Evolutionary conservation across 2,888 invertebrate species (phyloP), one percentile per base, ranked within the genome.

Genomic region (Graphium colonna): DNA sequence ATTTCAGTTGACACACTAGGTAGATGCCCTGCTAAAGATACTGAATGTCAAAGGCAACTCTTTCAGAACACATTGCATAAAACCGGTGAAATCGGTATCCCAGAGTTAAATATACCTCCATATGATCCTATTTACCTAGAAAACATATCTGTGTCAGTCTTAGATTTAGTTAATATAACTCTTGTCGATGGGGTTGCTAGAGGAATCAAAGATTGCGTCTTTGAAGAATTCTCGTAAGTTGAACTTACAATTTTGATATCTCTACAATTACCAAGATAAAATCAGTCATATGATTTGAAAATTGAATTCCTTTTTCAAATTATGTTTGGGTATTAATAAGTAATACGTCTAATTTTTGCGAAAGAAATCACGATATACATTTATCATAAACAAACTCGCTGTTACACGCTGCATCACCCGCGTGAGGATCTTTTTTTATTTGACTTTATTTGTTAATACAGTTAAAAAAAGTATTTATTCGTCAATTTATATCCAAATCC

Each of bases 1-100:
- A 28, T 71, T 72, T 43, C 60, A 79, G 78, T 71, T 28, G 72
- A 76, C 0, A 60, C 53, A 8, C 51, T 78, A 3, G 47, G 55
- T 44, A 76, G 73, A 68, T 79, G 79, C 51, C 55, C 64, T 1
- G 39, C 76, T 3, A 56, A 65, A 3, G 75, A 79, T 51, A 44
- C 55, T 9, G 63, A 65, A 39, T 79, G 79, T 42, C 52, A 71
- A 18, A 62, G 55, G 12, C 53, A 60, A 1, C 36, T 69, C 1
- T 68, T 67, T 28, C 51, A 70, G 52, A 46, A 54, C 0, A 52
- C 67, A 0, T 2, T 77, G 0, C 55, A 51, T 3, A 56, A 62
- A 5, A 65, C 74, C 15, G 70, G 64, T 0, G 62, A 67, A 41
- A 50, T 52, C 0, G 80, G 80, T 12, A 60, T 73, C 0, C 56